Evolutionary conservation across 2,113 vertebrate genomes (phyloP), one percentile per base, ranked within the genome.

Genomic region (Merops nubicus): DNA sequence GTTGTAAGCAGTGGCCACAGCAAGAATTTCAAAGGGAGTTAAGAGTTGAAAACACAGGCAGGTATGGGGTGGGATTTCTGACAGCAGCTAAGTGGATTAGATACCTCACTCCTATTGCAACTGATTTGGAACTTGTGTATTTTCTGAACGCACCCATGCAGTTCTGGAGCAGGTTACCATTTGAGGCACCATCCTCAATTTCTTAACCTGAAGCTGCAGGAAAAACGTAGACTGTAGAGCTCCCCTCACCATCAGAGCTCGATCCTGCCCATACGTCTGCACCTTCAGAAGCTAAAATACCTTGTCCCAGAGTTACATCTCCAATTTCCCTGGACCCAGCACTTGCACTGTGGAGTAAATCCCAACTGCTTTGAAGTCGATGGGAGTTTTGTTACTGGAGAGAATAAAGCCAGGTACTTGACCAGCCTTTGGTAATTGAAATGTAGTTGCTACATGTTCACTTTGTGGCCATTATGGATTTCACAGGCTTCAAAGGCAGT

Each of bases 401-500:
- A 75, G 91, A 92, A 95, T 92, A 84, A 89, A 91, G 57, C 47
- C 89, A 91, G 92, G 96, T 96, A 95, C 92, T 92, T 56, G 76
- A 92, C 93, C 93, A 72, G 91, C 76, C 72, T 84, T 92, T 91
- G 88, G 83, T 91, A 96, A 93, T 91, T 94, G 89, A 92, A 96
- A 92, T 93, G 83, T 82, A 85, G 93, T 92, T 86, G 79, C 73
- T 85, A 78, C 92, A 78, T 38, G 69, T 94, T 94, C 57, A 31
- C 86, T 91, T 87, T 89, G 94, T 86, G 92, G 85, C 88, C 76
- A 29, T 94, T 96, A 93, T 72, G 80, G 91, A 91, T 96, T 96
- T 94, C 88, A 84, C 40, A 77, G 89, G 93, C 95, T 96, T 96
- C 96, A 96, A 96, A 94, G 96, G 88, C 93, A 94, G 85, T 21